Evolutionary conservation across 1,140 invertebrate species (phyloP), one percentile per base, ranked within the genome.

Genomic region (Melitaea cinxia): DNA sequence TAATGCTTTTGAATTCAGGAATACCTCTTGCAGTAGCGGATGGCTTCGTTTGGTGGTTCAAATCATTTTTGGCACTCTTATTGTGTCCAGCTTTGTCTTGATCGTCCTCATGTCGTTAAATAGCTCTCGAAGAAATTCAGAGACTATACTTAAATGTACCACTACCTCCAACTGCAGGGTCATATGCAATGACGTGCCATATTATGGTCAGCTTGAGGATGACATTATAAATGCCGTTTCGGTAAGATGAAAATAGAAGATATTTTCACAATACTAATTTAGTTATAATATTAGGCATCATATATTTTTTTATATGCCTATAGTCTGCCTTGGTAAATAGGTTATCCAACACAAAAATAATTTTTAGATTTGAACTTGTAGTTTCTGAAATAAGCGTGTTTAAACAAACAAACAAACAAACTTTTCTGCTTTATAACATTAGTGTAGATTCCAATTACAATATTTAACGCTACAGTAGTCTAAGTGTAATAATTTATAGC

Each of bases 11-110:
- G 1, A 61, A 71, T 65, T 24, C 64, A 89, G 85, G 33, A 77
- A 82, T 10, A 72, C 84, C 33, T 88, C 87, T 55, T 89, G 85
- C 62, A 83, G 72, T 54, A 69, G 74, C 4, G 82, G 85, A 17
- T 89, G 86, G 85, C 58, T 89, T 0, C 74, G 78, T 12, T 19
- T 83, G 15, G 42, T 80, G 2, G 78, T 88, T 0, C 85, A 90
- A 49, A 68, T 65, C 0, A 69, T 77, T 12, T 88, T 87, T 50
- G 83, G 83, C 0, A 49, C 69, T 0, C 74, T 90, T 7, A 89
- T 82, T 0, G 83, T 88, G 3, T 52, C 71, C 5, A 90, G 88
- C 54, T 90, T 89, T 60, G 74, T 88, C 4, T 56, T 90, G 9
- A 89, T 90, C 30, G 39, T 88, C 0, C 5, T 76, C 4, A 82